Percentiles rank a stretch among this genome's conserved stretches.
These are phyloP conservation scores for Odontamblyopus lacepedii DNA, from an alignment of 2,797 vertebrate species.

Conservation along the genomic window DNA sequence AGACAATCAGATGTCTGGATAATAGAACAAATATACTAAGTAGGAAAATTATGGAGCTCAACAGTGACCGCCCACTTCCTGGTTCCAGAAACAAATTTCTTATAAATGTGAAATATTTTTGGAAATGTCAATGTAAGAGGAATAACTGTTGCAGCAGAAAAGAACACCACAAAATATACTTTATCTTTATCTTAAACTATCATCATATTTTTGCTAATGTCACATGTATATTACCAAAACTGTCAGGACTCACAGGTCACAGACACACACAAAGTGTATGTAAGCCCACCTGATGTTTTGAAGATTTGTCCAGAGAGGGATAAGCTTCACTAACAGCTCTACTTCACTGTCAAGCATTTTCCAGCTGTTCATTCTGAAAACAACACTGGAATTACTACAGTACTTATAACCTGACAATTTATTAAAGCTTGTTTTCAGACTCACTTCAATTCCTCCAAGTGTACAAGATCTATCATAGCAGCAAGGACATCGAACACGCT, in stretches of 20 bases:
- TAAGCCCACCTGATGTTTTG: conserved; percentile 78
- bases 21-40: not conserved
- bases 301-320: conserved; percentile 76
- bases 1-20: not conserved
- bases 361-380: conserved; percentile 81
- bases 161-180: too few species aligned
- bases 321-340: conserved; percentile 66
- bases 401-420: not conserved
- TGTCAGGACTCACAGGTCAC: not conserved
- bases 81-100: too few species aligned
- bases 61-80: too few species aligned
- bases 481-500: conserved; percentile 52
- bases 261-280: not conserved
- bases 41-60: not conserved
- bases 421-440: not conserved
- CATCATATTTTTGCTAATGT: too few species aligned
- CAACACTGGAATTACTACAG: not conserved
- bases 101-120: too few species aligned
- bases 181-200: too few species aligned
- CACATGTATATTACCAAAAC: too few species aligned
- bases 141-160: too few species aligned
- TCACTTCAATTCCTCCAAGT: conserved; percentile 31
- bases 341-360: conserved; percentile 75
- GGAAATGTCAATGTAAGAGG: too few species aligned
- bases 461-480: conserved; percentile 65